These are phyloP conservation scores for Sarotherodon lohbergeri DNA, from an alignment of 2,113 vertebrate species.

Conservation along the genomic window DNA sequence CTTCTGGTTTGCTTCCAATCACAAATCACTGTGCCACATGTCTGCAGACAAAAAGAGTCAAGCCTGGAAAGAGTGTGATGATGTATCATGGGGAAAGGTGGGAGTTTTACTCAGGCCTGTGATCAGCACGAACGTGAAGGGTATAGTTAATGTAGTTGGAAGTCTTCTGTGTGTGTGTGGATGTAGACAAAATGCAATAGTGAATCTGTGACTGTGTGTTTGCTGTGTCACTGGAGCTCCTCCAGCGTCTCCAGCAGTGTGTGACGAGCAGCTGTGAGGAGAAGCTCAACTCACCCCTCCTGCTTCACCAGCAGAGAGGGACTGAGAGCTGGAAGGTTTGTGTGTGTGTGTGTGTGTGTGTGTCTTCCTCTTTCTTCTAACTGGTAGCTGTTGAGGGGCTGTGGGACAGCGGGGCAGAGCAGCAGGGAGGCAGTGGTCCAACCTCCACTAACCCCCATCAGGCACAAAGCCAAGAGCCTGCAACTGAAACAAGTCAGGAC, in stretches of 20 bases:
- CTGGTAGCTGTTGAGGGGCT: slow-evolving; percentile 24
- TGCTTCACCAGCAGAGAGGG: slow-evolving; percentile 13
- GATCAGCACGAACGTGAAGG: neutral
- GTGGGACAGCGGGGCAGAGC: slow-evolving; percentile 12
- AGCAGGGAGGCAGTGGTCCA: slow-evolving; percentile 36
- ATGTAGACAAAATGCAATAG: neutral
- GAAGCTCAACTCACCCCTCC: slow-evolving; percentile 11
- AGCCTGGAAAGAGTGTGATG: neutral
- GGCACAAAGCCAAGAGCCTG: slow-evolving; percentile 27
- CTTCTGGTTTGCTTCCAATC: slow-evolving; percentile 12
- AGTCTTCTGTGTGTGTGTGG: neutral
- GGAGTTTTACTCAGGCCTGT: slow-evolving; percentile 22
- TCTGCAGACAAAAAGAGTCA: slow-evolving; percentile 26
- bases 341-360: neutral
- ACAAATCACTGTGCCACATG: slow-evolving; percentile 23
- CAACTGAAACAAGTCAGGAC: neutral
- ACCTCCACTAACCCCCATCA: slow-evolving; percentile 43
- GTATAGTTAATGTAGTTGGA: neutral
- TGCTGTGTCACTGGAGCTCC: slow-evolving; percentile 17
- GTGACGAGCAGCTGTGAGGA: slow-evolving; percentile 50
- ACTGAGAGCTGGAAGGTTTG: neutral
- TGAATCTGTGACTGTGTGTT: neutral
- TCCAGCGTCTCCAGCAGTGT: slow-evolving; percentile 32
- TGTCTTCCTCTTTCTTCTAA: neutral
- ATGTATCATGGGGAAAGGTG: neutral